A percentile compares a stretch with the other conserved stretches of the same genome.
These are phyloP conservation scores for Drosophila setosimentum DNA, from an alignment of 2,888 invertebrate genomes.

Conservation along the genomic window DNA sequence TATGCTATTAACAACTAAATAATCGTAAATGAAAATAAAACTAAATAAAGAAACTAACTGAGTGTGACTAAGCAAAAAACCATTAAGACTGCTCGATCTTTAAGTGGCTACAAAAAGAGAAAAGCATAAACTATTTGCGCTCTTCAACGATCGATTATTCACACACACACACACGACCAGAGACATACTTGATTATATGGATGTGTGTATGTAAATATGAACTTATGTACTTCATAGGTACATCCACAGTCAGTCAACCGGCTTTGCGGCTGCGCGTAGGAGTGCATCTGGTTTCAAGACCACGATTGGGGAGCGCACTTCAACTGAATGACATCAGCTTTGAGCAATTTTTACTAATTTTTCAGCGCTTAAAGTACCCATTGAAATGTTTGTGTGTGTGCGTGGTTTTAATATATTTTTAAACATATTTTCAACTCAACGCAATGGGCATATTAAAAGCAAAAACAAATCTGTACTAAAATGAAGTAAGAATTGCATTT, in stretches of 20 bases:
- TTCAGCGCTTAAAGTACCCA: constrained; percentile 39
- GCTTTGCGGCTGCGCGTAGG: constrained; percentile 70
- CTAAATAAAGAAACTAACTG: constrained; percentile 5
- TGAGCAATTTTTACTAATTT: constrained; percentile 52
- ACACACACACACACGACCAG: background rate
- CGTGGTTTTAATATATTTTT: constrained; percentile 6
- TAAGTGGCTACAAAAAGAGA: constrained; percentile 5
- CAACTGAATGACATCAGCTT: constrained; percentile 56
- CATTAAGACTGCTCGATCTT: constrained; percentile 6
- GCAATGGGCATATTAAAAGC: constrained; percentile 12
- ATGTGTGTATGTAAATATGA: background rate
- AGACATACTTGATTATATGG: background rate
- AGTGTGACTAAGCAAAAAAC: background rate
- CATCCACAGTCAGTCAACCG: constrained; percentile 53
- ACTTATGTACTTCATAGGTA: constrained; percentile 27
- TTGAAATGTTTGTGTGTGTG: constrained; percentile 4
- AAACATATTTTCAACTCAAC: constrained; percentile 20
- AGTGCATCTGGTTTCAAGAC: constrained; percentile 76
- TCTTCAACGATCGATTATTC: constrained; percentile 18
- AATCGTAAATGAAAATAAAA: constrained; percentile 16
- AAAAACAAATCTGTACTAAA: background rate
- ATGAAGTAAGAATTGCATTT: background rate
- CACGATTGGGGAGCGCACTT: constrained; percentile 49
- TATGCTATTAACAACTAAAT: background rate
- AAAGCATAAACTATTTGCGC: constrained; percentile 33